Base-by-base conservation (phyloP, 2,888 invertebrate species). In the Diabrotica balteata region DNA sequence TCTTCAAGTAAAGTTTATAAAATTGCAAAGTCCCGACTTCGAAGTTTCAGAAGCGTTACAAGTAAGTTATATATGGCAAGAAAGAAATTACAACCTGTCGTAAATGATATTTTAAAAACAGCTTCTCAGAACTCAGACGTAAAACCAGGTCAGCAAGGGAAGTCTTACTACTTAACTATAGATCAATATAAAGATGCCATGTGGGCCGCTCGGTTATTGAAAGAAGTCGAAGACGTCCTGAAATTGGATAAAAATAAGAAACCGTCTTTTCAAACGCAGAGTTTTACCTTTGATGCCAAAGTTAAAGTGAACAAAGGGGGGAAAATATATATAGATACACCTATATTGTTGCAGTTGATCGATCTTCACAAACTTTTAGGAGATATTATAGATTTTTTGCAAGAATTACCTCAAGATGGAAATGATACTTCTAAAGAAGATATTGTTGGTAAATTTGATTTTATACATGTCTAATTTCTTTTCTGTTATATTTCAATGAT, bases 311-410 rank as follows among this genome's bases (percentile, higher is more conserved):
- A 73, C 62, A 59, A 69, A 61, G 59, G 53, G 8, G 73, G 74
- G 1, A 66, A 68, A 49, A 71, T 77, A 60, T 73, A 66, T 47
- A 69, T 77, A 10, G 73, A 74, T 51, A 73, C 75, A 5, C 49
- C 70, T 32, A 66, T 75, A 58, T 67, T 77, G 51, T 51, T 74
- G 42, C 71, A 74, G 45, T 65, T 77, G 32, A 71, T 77, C 10
- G 76, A 76, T 51, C 62, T 77, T 8, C 71, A 76, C 53, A 71
- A 72, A 45, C 47, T 69, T 22, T 50, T 77, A 11, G 74, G 73
- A 46, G 65, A 71, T 46, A 67, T 74, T n/a, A 73, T 72, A 54
- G 59, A 68, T 11, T 63, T 66, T 58, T 46, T 69, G 44, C 51
- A 66, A n/a, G 68, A 68, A 52, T 17, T 53, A 43, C 65, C 63